phyloP scores from a whole-genome alignment of 1,140 invertebrate species.

The Polypedilum vanderplanki region DNA sequence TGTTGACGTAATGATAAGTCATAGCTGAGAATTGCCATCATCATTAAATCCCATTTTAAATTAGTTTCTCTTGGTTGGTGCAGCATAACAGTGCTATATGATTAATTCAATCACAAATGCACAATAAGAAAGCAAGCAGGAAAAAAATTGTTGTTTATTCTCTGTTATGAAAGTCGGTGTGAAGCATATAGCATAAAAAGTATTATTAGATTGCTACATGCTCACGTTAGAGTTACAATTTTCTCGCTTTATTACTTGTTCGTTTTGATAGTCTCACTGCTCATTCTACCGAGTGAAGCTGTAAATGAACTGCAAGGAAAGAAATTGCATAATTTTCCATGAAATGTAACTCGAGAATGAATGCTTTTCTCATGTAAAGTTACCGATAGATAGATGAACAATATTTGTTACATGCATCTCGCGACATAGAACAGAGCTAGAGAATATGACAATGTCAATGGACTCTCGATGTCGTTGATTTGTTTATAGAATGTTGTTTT shows the following conservation, averaged over 20 bases:
- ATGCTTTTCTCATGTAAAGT: no score
- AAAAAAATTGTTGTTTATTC: no score
- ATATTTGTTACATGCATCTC: no score
- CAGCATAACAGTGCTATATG: neutral
- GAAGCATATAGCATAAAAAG: neutral
- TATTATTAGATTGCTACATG: slow-evolving; percentile 2
- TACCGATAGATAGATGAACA: no score
- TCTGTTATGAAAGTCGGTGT: no score
- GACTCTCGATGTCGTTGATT: neutral
- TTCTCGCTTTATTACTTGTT: slow-evolving; percentile 14
- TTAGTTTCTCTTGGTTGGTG: neutral
- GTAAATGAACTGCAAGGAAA: slow-evolving; percentile 2
- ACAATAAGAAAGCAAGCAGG: neutral
- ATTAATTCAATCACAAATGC: slow-evolving; percentile 8
- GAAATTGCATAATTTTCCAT: neutral
- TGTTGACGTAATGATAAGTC: neutral
- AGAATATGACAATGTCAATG: slow-evolving; percentile 18
- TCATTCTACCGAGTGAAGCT: neutral
- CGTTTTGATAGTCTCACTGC: neutral
- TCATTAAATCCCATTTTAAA: neutral
- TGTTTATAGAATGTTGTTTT: no score
- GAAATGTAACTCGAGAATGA: neutral
- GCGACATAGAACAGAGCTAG: neutral
- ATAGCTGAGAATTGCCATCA: neutral
- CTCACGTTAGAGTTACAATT: neutral